These are phyloP conservation scores for Stigmatopora argus DNA, from an alignment of 2,113 vertebrate genomes.

Conservation along the genomic window DNA sequence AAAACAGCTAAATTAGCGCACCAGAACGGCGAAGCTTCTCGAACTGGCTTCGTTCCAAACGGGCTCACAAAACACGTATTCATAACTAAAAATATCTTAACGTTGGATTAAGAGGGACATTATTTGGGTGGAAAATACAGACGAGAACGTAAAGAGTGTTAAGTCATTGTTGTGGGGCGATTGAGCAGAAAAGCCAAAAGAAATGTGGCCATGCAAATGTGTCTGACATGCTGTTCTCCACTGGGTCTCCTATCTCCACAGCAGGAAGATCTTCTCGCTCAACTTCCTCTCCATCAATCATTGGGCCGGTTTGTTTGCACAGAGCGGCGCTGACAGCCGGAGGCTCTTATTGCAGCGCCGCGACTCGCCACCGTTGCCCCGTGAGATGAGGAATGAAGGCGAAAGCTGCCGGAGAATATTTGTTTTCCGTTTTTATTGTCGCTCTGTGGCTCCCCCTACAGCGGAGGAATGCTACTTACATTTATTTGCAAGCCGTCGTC, in stretches of 20 bases:
- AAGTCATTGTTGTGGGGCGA: not conserved
- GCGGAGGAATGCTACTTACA: not conserved
- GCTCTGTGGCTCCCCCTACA: not conserved
- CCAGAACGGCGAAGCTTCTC: too few species aligned
- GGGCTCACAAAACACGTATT: too few species aligned
- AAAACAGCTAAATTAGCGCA: too few species aligned
- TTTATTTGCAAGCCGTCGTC: not conserved
- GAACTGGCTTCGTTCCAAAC: too few species aligned
- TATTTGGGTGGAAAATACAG: too few species aligned
- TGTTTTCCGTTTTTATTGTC: not conserved
- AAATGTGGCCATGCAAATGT: not conserved
- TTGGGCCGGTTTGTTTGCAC: slow-evolving; percentile 72
- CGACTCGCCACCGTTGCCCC: slow-evolving; percentile 24
- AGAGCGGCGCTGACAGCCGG: slow-evolving; percentile 63
- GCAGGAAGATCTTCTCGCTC: slow-evolving; percentile 76
- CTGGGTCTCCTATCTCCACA: slow-evolving; percentile 66
- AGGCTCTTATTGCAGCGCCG: slow-evolving; percentile 54
- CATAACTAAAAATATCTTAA: too few species aligned
- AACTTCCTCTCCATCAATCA: slow-evolving; percentile 90
- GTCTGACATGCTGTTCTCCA: slow-evolving; percentile 49
- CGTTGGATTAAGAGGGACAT: too few species aligned
- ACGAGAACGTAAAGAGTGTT: too few species aligned
- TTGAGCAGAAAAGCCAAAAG: not conserved
- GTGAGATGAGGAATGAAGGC: not conserved
- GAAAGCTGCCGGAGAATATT: not conserved